These are phyloP conservation scores for Alaudala cheleensis DNA, from an alignment of 2,113 vertebrate genomes.

Conservation along the genomic window DNA sequence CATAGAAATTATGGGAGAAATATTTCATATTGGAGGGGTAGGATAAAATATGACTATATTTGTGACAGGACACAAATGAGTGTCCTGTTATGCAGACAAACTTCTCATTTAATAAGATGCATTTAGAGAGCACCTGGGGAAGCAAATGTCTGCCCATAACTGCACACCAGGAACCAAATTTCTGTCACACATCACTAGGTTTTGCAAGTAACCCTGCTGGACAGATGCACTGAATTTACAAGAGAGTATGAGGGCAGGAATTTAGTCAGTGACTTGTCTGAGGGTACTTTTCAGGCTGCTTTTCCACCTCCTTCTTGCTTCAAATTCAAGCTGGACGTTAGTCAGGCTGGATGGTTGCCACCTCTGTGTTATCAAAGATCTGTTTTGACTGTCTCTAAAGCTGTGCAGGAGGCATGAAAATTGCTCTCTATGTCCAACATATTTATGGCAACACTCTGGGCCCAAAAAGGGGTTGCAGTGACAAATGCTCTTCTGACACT, in stretches of 20 bases:
- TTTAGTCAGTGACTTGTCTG: background rate
- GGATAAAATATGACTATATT: background rate
- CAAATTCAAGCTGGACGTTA: background rate
- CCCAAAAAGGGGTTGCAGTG: background rate
- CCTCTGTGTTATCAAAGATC: constrained; percentile 11
- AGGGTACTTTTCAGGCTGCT: background rate
- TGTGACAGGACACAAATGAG: background rate
- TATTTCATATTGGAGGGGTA: background rate
- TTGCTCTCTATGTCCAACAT: background rate
- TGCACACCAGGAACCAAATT: background rate
- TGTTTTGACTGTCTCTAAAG: constrained; percentile 38
- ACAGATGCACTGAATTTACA: background rate
- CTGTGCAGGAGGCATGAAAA: constrained; percentile 13
- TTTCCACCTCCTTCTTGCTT: background rate
- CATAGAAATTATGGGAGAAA: background rate
- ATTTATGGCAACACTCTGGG: background rate
- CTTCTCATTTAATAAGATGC: background rate
- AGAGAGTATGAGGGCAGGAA: background rate
- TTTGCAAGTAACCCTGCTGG: background rate
- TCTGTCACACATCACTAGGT: background rate
- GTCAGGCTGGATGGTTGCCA: constrained; percentile 21
- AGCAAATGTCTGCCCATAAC: background rate
- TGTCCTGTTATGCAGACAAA: background rate
- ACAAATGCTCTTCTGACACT: background rate
- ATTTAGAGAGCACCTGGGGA: background rate